These are phyloP conservation scores for Lophochroa leadbeateri DNA, from an alignment of 2,113 vertebrate species.

Conservation along the genomic window DNA sequence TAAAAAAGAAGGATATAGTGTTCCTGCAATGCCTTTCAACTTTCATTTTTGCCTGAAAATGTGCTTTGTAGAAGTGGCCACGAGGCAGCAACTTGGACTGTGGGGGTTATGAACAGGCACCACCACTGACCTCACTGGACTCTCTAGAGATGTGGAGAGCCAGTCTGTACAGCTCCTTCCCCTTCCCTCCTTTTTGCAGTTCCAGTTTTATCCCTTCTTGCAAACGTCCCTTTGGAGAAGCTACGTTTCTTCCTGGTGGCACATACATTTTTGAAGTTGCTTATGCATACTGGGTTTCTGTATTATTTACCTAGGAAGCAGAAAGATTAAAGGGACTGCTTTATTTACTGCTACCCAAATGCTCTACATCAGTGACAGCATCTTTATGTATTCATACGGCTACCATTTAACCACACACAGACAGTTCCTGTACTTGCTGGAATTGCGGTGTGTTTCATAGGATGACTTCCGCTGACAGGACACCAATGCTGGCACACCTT, in stretches of 20 bases:
- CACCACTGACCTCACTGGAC: not conserved
- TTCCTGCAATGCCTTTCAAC: not conserved
- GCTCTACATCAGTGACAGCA: not conserved
- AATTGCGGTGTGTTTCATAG: conserved; percentile 23
- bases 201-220: not conserved
- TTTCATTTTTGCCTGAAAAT: not conserved
- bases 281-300: not conserved
- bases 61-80: not conserved
- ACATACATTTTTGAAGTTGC: not conserved
- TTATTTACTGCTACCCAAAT: not conserved
- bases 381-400: not conserved
- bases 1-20: not conserved
- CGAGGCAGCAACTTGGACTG: not conserved
- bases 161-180: not conserved
- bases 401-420: conserved; percentile 25
- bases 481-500: not conserved
- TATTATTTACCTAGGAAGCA: not conserved
- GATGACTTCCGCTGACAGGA: not conserved
- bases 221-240: not conserved
- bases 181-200: not conserved
- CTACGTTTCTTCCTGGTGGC: not conserved
- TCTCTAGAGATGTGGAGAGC: accelerated
- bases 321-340: not conserved
- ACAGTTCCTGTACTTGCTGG: not conserved
- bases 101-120: accelerated